phyloP scores from a whole-genome alignment of 1,140 invertebrate species.

The Parasteatoda tepidariorum region DNA sequence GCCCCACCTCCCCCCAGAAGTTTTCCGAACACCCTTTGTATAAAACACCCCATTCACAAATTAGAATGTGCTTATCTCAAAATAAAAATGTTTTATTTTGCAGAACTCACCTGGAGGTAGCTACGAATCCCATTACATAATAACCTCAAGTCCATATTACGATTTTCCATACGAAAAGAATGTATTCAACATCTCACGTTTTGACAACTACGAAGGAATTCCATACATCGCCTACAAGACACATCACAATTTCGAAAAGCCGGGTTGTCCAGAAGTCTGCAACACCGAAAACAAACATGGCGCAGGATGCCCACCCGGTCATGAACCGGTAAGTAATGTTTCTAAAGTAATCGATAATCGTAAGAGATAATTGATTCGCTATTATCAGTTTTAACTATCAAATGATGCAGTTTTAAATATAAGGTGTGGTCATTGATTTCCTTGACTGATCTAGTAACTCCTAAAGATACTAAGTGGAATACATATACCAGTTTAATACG shows the following conservation, averaged over 20 bases:
- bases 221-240: neutral
- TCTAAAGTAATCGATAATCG: no score
- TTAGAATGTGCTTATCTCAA: no score
- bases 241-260: slow-evolving; percentile 34
- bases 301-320: slow-evolving; percentile 19
- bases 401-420: no score
- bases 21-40: no score
- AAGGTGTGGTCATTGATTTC: no score
- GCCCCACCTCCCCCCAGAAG: no score
- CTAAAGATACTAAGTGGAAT: no score
- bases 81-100: no score
- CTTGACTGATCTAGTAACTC: no score
- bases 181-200: slow-evolving; percentile 30
- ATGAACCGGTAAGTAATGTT: slow-evolving; percentile 35
- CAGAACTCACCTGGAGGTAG: neutral
- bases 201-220: slow-evolving; percentile 12
- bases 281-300: neutral
- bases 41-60: no score
- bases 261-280: slow-evolving; percentile 38
- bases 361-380: neutral
- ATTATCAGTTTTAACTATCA: neutral
- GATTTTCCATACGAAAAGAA: neutral
- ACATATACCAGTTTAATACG: no score
- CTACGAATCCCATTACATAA: slow-evolving; percentile 17
- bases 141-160: slow-evolving; percentile 15